Evolutionary conservation across 2,888 invertebrate genomes (phyloP), one percentile per base, ranked within the genome.

Genomic region (Ophraella communa): DNA sequence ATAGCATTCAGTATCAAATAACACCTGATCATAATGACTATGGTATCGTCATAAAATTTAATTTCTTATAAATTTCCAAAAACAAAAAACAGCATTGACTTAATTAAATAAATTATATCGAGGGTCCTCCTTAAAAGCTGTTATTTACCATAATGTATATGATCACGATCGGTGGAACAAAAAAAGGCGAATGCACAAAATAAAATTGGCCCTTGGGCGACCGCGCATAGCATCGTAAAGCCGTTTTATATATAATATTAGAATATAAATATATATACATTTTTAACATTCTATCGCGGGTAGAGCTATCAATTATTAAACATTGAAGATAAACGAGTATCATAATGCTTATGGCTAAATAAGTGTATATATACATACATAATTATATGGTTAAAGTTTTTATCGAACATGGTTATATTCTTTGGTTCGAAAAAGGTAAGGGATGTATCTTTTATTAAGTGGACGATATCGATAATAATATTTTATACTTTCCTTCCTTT

Each of bases 231-330:
- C n/a, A 56, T 42, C 42, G 55, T 65, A 58, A 65, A 47, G 51
- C 60, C 62, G 59, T 64, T 64, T 67, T 69, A 65, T 59, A 67
- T 67, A 69, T 65, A 69, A 67, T 71, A 71, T 71, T 71, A 71
- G 71, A 71, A 71, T 71, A 65, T 71, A 65, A n/a, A n/a, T 65
- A 80, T 80, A 39, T 39, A 79, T 78, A 80, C 77, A 81, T 80
- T 81, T 81, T 81, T 81, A 77, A 79, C 79, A 81, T 81, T 82
- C 81, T 81, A 80, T 64, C 67, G 61, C 80, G 80, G 75, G 77
- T 72, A 74, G 79, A 76, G 81, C 82, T 80, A 82, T 82, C 82
- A 82, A 82, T 82, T 82, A 82, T 82, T 82, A 82, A 81, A 81
- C 81, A 81, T 81, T 81, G 81, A 78, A 82, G 81, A 82, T 82